phyloP scores from a whole-genome alignment of 2,888 invertebrate genomes.

The Acleris sparsana region DNA sequence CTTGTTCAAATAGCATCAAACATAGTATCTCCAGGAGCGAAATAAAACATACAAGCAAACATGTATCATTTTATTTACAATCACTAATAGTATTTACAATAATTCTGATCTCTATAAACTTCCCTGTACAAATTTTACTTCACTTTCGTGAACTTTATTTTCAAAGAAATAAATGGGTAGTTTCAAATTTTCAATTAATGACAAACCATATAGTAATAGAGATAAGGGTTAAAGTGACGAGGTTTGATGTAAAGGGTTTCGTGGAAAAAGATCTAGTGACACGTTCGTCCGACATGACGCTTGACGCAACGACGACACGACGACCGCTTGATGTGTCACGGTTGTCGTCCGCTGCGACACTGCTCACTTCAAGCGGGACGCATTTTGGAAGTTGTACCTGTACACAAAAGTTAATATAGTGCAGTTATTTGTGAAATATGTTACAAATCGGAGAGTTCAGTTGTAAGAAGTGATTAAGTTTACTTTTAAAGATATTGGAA shows the following conservation, averaged over 20 bases:
- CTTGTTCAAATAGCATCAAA: too few relatives aligned
- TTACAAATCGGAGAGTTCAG: too few relatives aligned
- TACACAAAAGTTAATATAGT: constrained; percentile 18
- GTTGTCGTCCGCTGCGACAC: constrained; percentile 68
- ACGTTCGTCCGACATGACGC: constrained; percentile 86
- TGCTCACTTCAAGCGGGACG: constrained; percentile 80
- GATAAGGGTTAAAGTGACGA: constrained; percentile 43
- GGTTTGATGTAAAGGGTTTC: constrained; percentile 49
- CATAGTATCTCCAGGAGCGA: not conserved
- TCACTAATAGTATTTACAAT: constrained; percentile 37
- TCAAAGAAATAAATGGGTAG: constrained; percentile 20
- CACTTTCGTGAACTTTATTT: constrained; percentile 15
- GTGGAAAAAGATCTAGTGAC: constrained; percentile 63
- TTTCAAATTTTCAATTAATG: constrained; percentile 29
- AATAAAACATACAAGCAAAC: constrained; percentile 25
- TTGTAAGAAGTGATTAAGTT: too few relatives aligned
- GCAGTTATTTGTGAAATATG: not conserved
- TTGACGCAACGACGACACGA: constrained; percentile 86
- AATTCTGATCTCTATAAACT: constrained; percentile 34
- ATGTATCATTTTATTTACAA: constrained; percentile 42
- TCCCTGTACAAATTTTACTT: constrained; percentile 41
- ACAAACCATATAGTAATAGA: constrained; percentile 32
- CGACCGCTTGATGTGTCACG: constrained; percentile 72
- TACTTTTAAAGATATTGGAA: too few relatives aligned
- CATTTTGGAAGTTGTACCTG: constrained; percentile 72